Evolutionary conservation across 2,113 vertebrate genomes (phyloP), one percentile per base, ranked within the genome.

Genomic region (Rattus rattus): DNA sequence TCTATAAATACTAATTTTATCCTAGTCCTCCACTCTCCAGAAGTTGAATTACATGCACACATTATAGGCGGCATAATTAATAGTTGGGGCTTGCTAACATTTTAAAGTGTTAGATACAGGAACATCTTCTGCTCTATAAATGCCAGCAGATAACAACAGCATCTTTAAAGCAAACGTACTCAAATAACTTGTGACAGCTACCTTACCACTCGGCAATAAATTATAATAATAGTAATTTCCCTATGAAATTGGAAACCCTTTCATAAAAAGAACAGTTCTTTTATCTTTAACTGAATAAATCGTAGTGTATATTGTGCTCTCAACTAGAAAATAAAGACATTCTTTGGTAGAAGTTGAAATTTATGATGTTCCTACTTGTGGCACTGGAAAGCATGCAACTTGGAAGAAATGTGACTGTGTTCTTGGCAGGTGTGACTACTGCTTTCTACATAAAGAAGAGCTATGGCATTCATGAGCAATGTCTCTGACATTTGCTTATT

Each of bases 251-350:
- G 80, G 70, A 98, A 95, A 93, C 47, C 43, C 97, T 97, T 97
- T 95, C 75, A 92, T 95, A 94, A 91, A 92, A 97, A 87, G 43
- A 97, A 95, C 8, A 85, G 63, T 95, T 95, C 91, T 94, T 90
- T 96, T 94, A 95, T 97, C 89, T 96, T 96, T 97, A 95, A 96
- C 84, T 93, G 93, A 61, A 91, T 96, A 95, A 96, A 97, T 96
- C 83, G 93, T 91, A 59, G 81, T n/a, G 79, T 92, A 88, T 84
- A 90, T 91, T 93, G 56, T 93, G 75, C 79, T 92, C 75, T 96
- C 83, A 84, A 96, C 87, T 96, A 93, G 96, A 94, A 96, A 97
- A 93, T 96, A 96, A 92, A 97, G 96, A 85, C 0, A 0, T 96
- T 96, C 54, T 95, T 91, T 72, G 24, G 69, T 92, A 93, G 69